phyloP scores from a whole-genome alignment of 1,140 invertebrate species.

The Cephus cinctus region DNA sequence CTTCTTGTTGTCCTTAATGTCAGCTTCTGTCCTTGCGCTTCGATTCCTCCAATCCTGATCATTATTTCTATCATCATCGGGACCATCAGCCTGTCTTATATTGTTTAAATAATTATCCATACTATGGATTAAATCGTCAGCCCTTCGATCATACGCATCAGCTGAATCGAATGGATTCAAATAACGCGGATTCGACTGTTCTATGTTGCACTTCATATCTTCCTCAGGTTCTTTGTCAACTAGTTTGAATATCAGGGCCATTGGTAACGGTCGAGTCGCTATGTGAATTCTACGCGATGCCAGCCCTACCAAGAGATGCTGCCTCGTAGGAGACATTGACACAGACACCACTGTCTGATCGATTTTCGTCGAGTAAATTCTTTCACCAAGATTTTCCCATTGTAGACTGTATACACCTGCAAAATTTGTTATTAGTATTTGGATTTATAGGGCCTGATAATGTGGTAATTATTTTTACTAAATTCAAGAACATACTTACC shows the following conservation, averaged over 20 bases:
- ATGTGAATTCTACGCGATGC: slow-evolving; percentile 62
- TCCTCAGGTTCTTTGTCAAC: slow-evolving; percentile 33
- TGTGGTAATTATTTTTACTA: background rate
- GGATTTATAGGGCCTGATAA: background rate
- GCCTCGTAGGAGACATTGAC: slow-evolving; percentile 74
- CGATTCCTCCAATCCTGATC: slow-evolving; percentile 24
- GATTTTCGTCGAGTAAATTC: slow-evolving; percentile 73
- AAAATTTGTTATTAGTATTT: slow-evolving; percentile 9
- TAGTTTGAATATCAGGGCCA: slow-evolving; percentile 68
- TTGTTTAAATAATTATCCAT: slow-evolving; percentile 15
- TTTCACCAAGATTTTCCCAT: slow-evolving; percentile 71
- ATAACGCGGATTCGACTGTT: slow-evolving; percentile 19
- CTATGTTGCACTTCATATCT: background rate
- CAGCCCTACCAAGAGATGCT: slow-evolving; percentile 77
- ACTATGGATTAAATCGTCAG: slow-evolving; percentile 46
- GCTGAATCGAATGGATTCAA: background rate
- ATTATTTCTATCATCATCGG: slow-evolving; percentile 9
- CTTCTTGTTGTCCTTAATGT: slow-evolving; percentile 35
- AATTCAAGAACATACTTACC: slow-evolving; percentile 53
- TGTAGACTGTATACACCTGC: slow-evolving; percentile 78
- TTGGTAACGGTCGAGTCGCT: slow-evolving; percentile 56
- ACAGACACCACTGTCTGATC: slow-evolving; percentile 80
- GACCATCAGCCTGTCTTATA: slow-evolving; percentile 5
- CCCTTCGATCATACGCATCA: background rate
- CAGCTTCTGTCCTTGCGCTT: slow-evolving; percentile 17